Evolutionary conservation across 2,113 vertebrate species (phyloP).

Genomic region (Nerophis ophidion): DNA sequence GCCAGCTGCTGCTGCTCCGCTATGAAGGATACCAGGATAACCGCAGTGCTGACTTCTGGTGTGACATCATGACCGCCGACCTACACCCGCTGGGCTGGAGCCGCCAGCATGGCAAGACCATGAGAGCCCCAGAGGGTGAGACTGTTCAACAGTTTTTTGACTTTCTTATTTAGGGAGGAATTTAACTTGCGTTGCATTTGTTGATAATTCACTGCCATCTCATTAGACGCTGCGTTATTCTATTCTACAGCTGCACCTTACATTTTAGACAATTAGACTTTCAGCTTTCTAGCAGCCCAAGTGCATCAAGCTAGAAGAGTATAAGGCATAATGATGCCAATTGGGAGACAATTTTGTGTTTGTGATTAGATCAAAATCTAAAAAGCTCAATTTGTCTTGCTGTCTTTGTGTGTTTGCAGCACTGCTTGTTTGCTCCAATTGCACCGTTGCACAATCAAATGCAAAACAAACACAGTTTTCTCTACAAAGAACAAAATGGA

Average conservation of each 20-base stretch:
- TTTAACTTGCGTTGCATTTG: background rate
- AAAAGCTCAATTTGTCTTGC: too few relatives aligned
- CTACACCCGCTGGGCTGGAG: conserved; percentile 95
- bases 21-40: conserved; percentile 94
- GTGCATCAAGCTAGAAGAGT: too few relatives aligned
- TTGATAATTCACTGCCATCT: background rate
- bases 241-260: too few relatives aligned
- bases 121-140: conserved; percentile 91
- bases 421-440: too few relatives aligned
- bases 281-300: too few relatives aligned
- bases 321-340: too few relatives aligned
- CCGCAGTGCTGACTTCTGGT: conserved; percentile 94
- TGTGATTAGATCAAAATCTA: too few relatives aligned
- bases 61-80: conserved; percentile 88
- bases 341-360: too few relatives aligned
- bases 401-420: too few relatives aligned
- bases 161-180: background rate
- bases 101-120: conserved; percentile 81
- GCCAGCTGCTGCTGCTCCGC: conserved; percentile 89
- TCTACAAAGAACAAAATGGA: conserved; percentile 1
- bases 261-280: too few relatives aligned
- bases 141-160: background rate
- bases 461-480: conserved; percentile 11
- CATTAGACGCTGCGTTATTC: too few relatives aligned
- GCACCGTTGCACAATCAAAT: too few relatives aligned